A percentile compares a stretch with the other conserved stretches of the same genome.
Conservation (phyloP, 2,888 invertebrate species). For the Notodonta ziczac region DNA sequence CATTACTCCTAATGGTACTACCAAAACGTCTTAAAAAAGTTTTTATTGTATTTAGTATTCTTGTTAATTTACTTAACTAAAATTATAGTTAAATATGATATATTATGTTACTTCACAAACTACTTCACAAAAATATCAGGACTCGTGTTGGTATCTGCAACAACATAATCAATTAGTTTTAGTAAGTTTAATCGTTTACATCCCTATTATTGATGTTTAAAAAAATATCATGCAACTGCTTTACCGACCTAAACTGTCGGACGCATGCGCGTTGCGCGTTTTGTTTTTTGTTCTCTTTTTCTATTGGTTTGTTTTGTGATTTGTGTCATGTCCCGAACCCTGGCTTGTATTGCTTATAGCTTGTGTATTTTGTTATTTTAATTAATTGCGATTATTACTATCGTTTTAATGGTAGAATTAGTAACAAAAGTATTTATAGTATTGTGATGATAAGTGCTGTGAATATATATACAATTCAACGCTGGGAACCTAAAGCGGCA, state of each 20-base stretch:
- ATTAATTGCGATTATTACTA: constrained; percentile 57
- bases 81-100: no score
- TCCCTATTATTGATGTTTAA: constrained; percentile 54
- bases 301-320: constrained; percentile 81
- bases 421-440: constrained; percentile 66
- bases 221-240: constrained; percentile 51
- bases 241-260: constrained; percentile 63
- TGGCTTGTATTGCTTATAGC: constrained; percentile 69
- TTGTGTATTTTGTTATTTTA: constrained; percentile 74
- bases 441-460: constrained; percentile 85
- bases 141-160: no score
- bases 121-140: no score
- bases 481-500: constrained; percentile 83
- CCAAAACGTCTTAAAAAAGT: no score
- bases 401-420: constrained; percentile 72
- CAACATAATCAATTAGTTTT: background rate
- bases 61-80: no score
- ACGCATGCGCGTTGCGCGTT: constrained; percentile 76
- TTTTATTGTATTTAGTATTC: no score
- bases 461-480: constrained; percentile 79
- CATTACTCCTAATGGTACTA: no score
- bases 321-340: constrained; percentile 77
- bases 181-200: constrained; percentile 16
- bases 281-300: constrained; percentile 68
- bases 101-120: no score